Evolutionary conservation across 1,140 invertebrate genomes (phyloP).

Genomic region (Achroia grisella): DNA sequence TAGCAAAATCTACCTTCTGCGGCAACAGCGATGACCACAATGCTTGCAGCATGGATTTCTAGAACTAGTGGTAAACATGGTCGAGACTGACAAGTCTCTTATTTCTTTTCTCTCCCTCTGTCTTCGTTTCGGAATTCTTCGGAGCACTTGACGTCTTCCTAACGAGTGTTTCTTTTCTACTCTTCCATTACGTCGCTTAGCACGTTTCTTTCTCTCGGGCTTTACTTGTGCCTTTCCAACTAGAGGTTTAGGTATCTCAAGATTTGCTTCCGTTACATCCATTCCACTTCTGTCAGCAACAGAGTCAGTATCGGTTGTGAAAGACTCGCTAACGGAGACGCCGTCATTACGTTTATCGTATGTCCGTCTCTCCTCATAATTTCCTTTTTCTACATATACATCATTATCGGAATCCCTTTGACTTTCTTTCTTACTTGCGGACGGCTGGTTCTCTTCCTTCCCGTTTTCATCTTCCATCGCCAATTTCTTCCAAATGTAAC

Average conservation of each 20-base stretch:
- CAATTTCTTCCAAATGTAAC: slow-evolving; percentile 31
- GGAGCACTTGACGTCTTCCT: slow-evolving; percentile 11
- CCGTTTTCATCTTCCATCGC: slow-evolving; percentile 32
- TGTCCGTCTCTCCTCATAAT: slow-evolving; percentile 8
- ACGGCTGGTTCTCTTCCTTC: slow-evolving; percentile 21
- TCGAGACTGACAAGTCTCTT: slow-evolving; percentile 27
- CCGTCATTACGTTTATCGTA: neutral
- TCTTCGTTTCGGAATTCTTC: slow-evolving; percentile 17
- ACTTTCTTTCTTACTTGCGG: slow-evolving; percentile 36
- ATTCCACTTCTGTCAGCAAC: slow-evolving; percentile 21
- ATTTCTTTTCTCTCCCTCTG: slow-evolving; percentile 12
- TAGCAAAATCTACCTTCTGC: slow-evolving; percentile 33
- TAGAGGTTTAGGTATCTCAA: slow-evolving; percentile 6
- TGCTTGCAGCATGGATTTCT: slow-evolving; percentile 21
- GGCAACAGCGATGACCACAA: slow-evolving; percentile 44
- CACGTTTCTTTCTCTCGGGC: neutral
- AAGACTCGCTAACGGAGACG: slow-evolving; percentile 21
- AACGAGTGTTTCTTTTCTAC: slow-evolving; percentile 23
- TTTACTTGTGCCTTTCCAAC: slow-evolving; percentile 8
- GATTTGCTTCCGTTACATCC: slow-evolving; percentile 10
- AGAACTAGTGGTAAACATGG: slow-evolving; percentile 24
- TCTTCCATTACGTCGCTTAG: slow-evolving; percentile 11
- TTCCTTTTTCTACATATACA: slow-evolving; percentile 12
- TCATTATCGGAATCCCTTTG: slow-evolving; percentile 14
- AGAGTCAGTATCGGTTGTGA: slow-evolving; percentile 11